Base-by-base conservation (phyloP, 1,140 invertebrate genomes). In the Sipha flava region DNA sequence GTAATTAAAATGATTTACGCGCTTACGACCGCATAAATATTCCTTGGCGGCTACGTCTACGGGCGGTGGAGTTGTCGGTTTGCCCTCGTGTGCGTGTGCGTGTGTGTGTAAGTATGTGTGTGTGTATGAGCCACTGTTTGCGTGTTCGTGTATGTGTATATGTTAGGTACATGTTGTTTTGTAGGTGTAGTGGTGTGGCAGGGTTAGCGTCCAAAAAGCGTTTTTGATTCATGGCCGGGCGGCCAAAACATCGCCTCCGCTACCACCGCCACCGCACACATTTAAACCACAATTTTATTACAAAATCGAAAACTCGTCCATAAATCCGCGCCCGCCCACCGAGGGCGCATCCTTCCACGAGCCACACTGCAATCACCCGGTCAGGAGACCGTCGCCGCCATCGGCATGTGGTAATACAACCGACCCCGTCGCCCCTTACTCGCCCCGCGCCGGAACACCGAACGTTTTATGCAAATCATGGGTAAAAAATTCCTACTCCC, bases 1-100 rank as follows among this genome's bases (percentile, higher is more conserved):
- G 59, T 70, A 70, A 70, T 70, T 70, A 70, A 70, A 26, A 70
- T 70, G 66, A 70, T 70, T 70, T 70, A 70, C 66, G 59, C 66
- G 66, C 21, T 45, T 70, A 43, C 21, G 40, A 7, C 66, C 66
- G 66, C 66, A 43, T 43, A 43, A 43, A 43, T 68, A 21, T 43
- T 23, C 29, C 21, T 62, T 29, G 57, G 10, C 14, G 57, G n/a
- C n/a, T n/a, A 62, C 57, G 57, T 54, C 57, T 26, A 23, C 10
- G 57, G n/a, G n/a, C n/a, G n/a, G n/a, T n/a, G n/a, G n/a, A n/a
- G n/a, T n/a, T 14, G 52, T n/a, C n/a, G n/a, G n/a, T n/a, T n/a
- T n/a, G n/a, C n/a, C n/a, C n/a, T n/a, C n/a, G n/a, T n/a, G n/a
- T n/a, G n/a, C n/a, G n/a, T n/a, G n/a, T n/a, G n/a, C n/a, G n/a